A percentile compares a stretch with the other conserved stretches of the same genome.
Evolutionary conservation across 2,797 vertebrate species (phyloP).

Genomic region (Moxostoma hubbsi): DNA sequence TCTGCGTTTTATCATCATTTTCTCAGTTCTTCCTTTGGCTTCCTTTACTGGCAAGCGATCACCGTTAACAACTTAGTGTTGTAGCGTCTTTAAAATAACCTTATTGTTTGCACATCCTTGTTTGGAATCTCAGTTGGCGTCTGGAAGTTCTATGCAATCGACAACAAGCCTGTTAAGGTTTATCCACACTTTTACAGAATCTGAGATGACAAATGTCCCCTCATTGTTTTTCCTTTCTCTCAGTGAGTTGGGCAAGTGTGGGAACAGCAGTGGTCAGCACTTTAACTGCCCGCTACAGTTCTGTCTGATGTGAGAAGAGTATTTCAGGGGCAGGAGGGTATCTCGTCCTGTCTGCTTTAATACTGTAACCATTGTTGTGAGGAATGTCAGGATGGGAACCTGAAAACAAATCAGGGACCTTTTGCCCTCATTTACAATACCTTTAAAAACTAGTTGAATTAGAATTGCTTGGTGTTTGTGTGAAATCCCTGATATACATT

Average conservation of each 20-base stretch:
- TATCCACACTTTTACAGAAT: too few species aligned
- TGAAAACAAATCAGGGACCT: constrained; percentile 2
- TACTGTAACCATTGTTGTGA: constrained; percentile 24
- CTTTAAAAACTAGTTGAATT: constrained; percentile 19
- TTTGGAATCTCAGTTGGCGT: too few species aligned
- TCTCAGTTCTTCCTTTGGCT: too few species aligned
- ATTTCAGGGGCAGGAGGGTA: neutral
- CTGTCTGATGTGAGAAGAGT: neutral
- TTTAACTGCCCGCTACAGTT: constrained; percentile 3
- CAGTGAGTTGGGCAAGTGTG: constrained; percentile 24
- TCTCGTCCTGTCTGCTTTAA: constrained; percentile 10
- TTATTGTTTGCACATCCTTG: too few species aligned
- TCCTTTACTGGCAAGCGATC: too few species aligned
- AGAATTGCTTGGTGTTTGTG: constrained; percentile 21
- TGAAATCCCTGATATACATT: neutral
- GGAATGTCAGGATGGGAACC: constrained; percentile 21
- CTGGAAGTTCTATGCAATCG: too few species aligned
- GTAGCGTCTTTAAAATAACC: too few species aligned
- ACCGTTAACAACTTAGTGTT: too few species aligned
- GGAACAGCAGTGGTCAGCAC: constrained; percentile 31
- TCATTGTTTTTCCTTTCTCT: neutral
- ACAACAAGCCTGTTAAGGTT: too few species aligned
- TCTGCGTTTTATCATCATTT: too few species aligned
- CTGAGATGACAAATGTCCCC: too few species aligned
- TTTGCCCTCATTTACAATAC: constrained; percentile 3